Conservation (phyloP, 2,888 invertebrate genomes). For the Adineta ricciae region DNA sequence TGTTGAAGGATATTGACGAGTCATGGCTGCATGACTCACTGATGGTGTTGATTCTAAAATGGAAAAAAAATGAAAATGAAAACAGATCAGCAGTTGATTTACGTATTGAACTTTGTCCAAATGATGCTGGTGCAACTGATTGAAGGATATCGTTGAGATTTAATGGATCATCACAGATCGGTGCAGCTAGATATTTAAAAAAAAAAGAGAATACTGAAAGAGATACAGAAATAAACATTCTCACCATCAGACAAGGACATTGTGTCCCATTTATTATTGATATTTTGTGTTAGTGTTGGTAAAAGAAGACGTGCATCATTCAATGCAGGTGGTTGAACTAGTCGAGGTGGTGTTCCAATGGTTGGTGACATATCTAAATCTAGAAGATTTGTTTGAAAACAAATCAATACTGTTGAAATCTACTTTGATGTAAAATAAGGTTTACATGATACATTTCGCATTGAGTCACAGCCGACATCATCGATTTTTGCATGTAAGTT, state of each 20-base stretch:
- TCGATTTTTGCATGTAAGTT: neutral
- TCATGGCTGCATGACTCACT: neutral
- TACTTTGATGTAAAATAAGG: neutral
- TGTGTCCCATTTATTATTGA: neutral
- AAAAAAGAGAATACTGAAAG: neutral
- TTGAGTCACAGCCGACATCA: neutral
- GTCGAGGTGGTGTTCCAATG: neutral
- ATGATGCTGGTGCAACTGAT: neutral
- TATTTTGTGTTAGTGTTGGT: neutral
- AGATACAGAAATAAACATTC: no score
- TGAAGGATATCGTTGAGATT: neutral
- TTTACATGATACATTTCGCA: conserved; percentile 4
- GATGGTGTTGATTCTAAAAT: neutral
- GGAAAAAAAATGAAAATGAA: neutral
- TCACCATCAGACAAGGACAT: neutral
- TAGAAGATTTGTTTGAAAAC: neutral
- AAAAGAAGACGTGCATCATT: neutral
- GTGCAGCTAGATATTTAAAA: neutral
- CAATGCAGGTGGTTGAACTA: neutral
- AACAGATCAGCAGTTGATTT: neutral
- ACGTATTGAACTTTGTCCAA: neutral
- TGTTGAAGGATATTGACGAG: neutral
- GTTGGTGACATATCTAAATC: neutral
- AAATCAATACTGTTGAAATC: neutral
- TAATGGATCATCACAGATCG: neutral